Evolutionary conservation across 2,888 invertebrate genomes (phyloP).

Genomic region (Drosophila kuntzei): DNA sequence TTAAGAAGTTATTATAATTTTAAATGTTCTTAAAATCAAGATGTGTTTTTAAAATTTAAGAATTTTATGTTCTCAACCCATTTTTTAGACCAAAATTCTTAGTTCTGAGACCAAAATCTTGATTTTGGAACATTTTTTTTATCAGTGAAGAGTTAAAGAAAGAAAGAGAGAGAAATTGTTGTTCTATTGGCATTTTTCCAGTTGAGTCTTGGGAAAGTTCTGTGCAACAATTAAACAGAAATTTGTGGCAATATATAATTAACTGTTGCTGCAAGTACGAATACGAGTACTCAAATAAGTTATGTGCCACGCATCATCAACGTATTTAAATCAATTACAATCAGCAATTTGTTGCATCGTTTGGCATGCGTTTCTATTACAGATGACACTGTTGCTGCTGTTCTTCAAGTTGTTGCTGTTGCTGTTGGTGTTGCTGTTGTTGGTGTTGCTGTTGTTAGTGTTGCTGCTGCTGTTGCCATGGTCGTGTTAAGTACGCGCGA

Average conservation of each 20-base stretch:
- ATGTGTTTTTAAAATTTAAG: too few relatives aligned
- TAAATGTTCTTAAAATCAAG: too few relatives aligned
- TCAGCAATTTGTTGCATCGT: constrained; percentile 74
- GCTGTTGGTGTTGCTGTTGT: constrained; percentile 21
- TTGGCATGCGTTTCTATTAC: constrained; percentile 77
- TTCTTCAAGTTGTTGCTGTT: constrained; percentile 20
- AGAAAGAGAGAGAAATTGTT: background rate
- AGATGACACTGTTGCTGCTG: constrained; percentile 54
- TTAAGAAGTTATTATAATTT: too few relatives aligned
- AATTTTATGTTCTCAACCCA: too few relatives aligned
- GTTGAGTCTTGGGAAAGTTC: constrained; percentile 57
- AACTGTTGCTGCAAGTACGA: constrained; percentile 26
- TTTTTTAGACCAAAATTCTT: too few relatives aligned
- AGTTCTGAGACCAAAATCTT: too few relatives aligned
- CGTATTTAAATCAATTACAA: constrained; percentile 84
- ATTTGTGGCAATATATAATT: constrained; percentile 51
- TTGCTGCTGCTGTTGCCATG: constrained; percentile 29
- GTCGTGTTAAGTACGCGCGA: constrained; percentile 79
- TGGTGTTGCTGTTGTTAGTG: constrained; percentile 18
- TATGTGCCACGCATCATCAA: constrained; percentile 82
- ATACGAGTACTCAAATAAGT: constrained; percentile 53
- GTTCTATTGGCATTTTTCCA: background rate
- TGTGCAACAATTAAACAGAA: constrained; percentile 57
- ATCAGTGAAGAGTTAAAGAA: background rate
- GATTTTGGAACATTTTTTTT: too few relatives aligned